These are phyloP conservation scores for Mellivora capensis DNA, from an alignment of 2,113 vertebrate genomes.

Conservation along the genomic window DNA sequence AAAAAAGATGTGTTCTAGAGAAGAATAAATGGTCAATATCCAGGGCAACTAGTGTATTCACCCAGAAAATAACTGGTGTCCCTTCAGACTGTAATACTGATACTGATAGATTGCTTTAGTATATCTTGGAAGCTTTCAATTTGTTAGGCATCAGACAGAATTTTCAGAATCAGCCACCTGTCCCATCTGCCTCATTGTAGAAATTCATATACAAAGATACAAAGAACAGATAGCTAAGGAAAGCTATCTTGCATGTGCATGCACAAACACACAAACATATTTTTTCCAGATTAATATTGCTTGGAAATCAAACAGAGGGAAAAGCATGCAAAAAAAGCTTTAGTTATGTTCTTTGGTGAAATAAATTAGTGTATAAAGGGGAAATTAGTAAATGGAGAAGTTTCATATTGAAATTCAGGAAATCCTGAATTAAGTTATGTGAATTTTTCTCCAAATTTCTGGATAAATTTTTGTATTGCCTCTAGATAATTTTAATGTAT, in stretches of 20 bases:
- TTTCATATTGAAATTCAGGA: not conserved
- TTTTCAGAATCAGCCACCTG: not conserved
- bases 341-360: not conserved
- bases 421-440: not conserved
- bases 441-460: not conserved
- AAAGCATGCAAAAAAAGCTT: not conserved
- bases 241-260: not conserved
- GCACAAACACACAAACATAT: not conserved
- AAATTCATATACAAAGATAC: not conserved
- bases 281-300: not conserved
- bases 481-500: not conserved
- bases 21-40: constrained; percentile 32
- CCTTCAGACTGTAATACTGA: not conserved
- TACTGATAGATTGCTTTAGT: constrained; percentile 18
- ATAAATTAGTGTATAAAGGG: not conserved
- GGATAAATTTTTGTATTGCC: not conserved
- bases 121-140: constrained; percentile 32
- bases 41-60: constrained; percentile 12
- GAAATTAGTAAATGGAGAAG: not conserved
- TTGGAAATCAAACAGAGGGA: not conserved
- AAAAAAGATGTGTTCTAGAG: constrained; percentile 32
- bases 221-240: not conserved
- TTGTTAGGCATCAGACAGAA: not conserved
- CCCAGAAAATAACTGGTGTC: constrained; percentile 54
- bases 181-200: not conserved